Base-by-base conservation (phyloP, 1,140 invertebrate genomes). In the Drosophila orena region DNA sequence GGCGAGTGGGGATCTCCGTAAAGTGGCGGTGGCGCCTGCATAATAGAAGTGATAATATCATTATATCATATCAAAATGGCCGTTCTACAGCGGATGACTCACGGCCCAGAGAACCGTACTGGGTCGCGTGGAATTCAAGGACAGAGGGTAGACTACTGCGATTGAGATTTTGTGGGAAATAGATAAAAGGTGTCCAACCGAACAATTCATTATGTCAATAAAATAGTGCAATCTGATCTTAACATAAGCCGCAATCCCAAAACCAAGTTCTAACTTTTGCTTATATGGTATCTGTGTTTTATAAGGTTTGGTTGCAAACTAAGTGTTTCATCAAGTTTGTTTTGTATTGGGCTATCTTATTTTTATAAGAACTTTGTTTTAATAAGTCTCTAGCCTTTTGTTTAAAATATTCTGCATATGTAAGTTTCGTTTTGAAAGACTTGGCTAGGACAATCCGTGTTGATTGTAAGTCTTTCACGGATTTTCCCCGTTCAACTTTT, bases 11-110 rank as follows among this genome's bases (percentile, higher is more conserved):
- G 81, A 88, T 85, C 83, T 85, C 62, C 52, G 64, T 88, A 85
- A 85, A 85, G 83, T 85, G 81, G 83, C 79, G 78, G 56, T 85
- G 81, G 81, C 81, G 81, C 81, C 81, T 85, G 64, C 83, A 88
- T 85, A 88, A 88, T 66, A 78, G 24, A 70, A 68, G 44, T 71
- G 81, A 85, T 85, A 88, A 85, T 85, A 85, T 85, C 78, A 70
- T 69, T 74, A 86, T 88, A 88, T 88, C 78, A 66, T 54, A 78
- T 46, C 60, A 78, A 85, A 78, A 75, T 81, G 83, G 81, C 74
- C 68, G 80, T 30, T 49, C 43, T 34, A 15, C 17, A 15, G 30
- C 40, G 20, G 34, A 50, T 83, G 79, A 83, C 34, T 83, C 79
- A 84, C 43, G 2, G 5, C 7, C 5, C 17, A 11, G 42, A 34